Percentiles rank a stretch among this genome's conserved stretches.
phyloP scores from a whole-genome alignment of 2,888 invertebrate species.

The Thera britannica region DNA sequence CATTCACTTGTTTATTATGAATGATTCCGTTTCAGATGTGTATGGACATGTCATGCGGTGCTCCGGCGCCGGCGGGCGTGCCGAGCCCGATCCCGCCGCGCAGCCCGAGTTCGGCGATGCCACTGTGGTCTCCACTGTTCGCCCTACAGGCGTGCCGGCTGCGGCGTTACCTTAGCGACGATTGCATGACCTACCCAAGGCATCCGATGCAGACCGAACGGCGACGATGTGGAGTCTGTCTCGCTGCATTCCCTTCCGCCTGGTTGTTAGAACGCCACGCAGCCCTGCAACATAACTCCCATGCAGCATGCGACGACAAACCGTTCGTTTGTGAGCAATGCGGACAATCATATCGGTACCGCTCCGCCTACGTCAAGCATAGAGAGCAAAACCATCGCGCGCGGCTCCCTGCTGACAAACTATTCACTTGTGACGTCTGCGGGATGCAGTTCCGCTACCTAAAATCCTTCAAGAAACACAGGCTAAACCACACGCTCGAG shows the following conservation, averaged over 20 bases:
- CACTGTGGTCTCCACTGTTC: constrained; percentile 77
- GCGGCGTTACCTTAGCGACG: constrained; percentile 79
- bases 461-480: constrained; percentile 95
- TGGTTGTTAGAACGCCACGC: constrained; percentile 95
- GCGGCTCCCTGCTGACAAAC: constrained; percentile 93
- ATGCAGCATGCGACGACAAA: constrained; percentile 89
- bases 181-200: constrained; percentile 77
- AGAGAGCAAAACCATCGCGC: constrained; percentile 96
- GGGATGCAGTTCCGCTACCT: constrained; percentile 96
- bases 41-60: constrained; percentile 73
- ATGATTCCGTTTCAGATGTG: constrained; percentile 71
- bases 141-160: constrained; percentile 79
- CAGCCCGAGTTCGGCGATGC: constrained; percentile 62
- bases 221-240: constrained; percentile 91
- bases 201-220: constrained; percentile 71
- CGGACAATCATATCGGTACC: constrained; percentile 94
- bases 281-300: constrained; percentile 91
- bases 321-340: constrained; percentile 96
- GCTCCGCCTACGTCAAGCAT: constrained; percentile 90
- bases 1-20: background rate
- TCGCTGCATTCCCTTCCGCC: constrained; percentile 94
- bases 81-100: constrained; percentile 68
- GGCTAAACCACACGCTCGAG: constrained; percentile 93
- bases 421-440: constrained; percentile 96
- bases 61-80: constrained; percentile 62